Conservation (phyloP, 2,888 invertebrate species). For the Prosopocoilus inquinatus region DNA sequence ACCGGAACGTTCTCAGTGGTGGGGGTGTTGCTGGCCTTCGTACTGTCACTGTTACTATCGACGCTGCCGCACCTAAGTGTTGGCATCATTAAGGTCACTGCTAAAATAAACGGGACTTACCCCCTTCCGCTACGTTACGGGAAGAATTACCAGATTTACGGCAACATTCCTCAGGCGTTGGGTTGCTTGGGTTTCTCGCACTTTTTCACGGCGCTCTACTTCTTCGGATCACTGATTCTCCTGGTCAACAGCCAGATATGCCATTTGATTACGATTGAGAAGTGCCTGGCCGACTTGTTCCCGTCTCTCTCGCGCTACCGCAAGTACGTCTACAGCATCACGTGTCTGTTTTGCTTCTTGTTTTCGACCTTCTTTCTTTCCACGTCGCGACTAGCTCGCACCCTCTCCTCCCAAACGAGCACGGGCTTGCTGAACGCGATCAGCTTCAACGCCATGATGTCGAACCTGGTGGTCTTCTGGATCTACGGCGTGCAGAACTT, state of each 20-base stretch:
- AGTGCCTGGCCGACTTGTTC: background rate
- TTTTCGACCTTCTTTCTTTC: background rate
- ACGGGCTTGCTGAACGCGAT: too few species aligned
- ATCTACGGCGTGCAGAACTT: constrained; percentile 31
- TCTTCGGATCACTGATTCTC: background rate
- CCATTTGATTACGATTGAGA: background rate
- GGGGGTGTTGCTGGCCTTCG: background rate
- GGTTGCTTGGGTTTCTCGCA: too few species aligned
- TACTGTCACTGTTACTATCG: background rate
- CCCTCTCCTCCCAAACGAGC: too few species aligned
- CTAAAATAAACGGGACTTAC: too few species aligned
- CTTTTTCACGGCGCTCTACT: too few species aligned
- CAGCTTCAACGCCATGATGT: constrained; percentile 13
- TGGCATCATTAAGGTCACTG: too few species aligned
- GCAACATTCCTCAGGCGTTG: too few species aligned
- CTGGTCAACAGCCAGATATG: background rate
- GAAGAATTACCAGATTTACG: too few species aligned
- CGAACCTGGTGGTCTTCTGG: constrained; percentile 24
- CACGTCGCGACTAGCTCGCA: too few species aligned
- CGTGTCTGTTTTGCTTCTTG: background rate
- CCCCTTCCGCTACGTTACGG: too few species aligned
- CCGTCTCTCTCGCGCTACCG: background rate
- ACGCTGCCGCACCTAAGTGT: too few species aligned
- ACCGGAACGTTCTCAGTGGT: constrained; percentile 18
- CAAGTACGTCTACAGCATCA: background rate